Evolutionary conservation across 2,888 invertebrate genomes (phyloP), one percentile per base, ranked within the genome.

Genomic region (Leptodirus hochenwartii): DNA sequence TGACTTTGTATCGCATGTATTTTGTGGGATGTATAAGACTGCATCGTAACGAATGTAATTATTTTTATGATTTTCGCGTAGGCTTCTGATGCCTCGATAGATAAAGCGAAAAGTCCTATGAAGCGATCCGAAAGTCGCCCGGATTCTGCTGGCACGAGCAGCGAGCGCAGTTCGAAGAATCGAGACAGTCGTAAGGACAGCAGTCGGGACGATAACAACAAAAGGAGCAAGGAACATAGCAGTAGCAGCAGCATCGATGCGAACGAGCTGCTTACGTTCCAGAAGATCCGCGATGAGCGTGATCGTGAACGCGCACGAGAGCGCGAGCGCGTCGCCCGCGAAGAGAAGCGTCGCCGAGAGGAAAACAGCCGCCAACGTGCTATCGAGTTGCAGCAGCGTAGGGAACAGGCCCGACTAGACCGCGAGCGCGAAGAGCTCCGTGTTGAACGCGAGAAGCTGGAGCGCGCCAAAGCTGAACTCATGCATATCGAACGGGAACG

Each of bases 381-480:
- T 46, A 68, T 79, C 8, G 84, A 88, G 47, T 64, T 84, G 3
- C 66, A 79, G 6, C 82, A 88, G 50, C 69, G 82, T 4, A 78
- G 79, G 48, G 88, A 91, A 57, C 80, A 85, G 20, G 67, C 75
- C 25, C 71, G 82, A 29, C 62, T 88, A 29, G 78, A 76, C 35
- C 64, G 80, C 28, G 85, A 87, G 51, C 63, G 82, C 15, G 79
- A 82, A 45, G 79, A 80, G 46, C 56, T 87, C 37, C 66, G 79
- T 25, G 58, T 80, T 9, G 91, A 91, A 55, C 68, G 85, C 13
- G 87, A 87, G 44, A 73, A 77, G 41, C 72, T 90, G 30, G 91
- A 91, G 49, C 69, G 81, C 3, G 87, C 88, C 49, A 82, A 82
- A 54, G 76, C 79, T 10, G 87, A 90, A 47, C 53, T 88, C 14